Conservation (phyloP, 2,888 invertebrate species). For the Lottia scabra region DNA sequence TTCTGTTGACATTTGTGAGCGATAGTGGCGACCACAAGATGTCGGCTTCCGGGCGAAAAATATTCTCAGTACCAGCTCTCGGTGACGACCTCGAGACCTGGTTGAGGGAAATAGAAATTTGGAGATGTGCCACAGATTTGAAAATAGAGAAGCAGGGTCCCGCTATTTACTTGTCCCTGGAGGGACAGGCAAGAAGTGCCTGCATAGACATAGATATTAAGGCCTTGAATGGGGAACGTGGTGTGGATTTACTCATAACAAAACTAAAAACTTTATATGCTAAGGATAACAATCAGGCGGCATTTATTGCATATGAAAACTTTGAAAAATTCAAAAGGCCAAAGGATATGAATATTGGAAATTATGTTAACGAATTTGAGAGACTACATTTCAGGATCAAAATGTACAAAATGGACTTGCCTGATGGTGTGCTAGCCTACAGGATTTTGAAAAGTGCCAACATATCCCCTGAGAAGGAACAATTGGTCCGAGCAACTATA, state of each 20-base stretch:
- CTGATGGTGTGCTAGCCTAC: neutral
- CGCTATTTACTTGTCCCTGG: neutral
- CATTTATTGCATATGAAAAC: neutral
- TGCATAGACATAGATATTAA: neutral
- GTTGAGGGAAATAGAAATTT: no score
- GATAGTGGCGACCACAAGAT: no score
- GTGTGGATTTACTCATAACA: neutral
- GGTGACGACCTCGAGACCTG: neutral
- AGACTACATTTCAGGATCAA: neutral
- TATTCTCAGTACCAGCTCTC: no score
- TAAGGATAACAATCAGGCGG: neutral
- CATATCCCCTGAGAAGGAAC: neutral
- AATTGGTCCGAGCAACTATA: neutral
- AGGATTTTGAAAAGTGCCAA: neutral
- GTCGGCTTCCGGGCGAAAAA: no score
- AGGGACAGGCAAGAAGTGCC: neutral
- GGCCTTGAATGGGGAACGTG: neutral
- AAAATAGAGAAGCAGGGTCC: neutral
- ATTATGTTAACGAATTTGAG: neutral
- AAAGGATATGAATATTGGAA: neutral
- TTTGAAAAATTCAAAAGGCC: neutral
- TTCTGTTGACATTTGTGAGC: no score
- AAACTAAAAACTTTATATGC: neutral
- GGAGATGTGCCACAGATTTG: neutral
- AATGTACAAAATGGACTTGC: neutral